A percentile compares a stretch with the other conserved stretches of the same genome.
These are phyloP conservation scores for Podarcis cretensis DNA, from an alignment of 2,113 vertebrate species.

Conservation along the genomic window DNA sequence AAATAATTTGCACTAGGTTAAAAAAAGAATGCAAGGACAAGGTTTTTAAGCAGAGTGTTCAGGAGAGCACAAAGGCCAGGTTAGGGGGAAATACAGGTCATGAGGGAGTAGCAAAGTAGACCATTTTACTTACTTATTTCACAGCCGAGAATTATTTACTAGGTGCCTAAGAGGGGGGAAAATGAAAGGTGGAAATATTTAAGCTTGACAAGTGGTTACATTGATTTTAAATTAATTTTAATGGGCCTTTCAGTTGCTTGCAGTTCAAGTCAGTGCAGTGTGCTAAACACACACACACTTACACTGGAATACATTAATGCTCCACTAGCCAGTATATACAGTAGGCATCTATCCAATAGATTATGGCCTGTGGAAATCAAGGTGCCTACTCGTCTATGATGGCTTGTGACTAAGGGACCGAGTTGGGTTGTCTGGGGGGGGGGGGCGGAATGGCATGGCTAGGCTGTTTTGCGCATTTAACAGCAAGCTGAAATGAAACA, in stretches of 20 bases:
- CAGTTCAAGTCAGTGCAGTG: constrained; percentile 13
- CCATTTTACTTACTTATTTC: constrained; percentile 46
- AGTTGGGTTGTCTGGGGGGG: not conserved
- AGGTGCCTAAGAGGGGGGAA: constrained; percentile 31
- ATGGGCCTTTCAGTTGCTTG: constrained; percentile 4
- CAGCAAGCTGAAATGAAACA: not conserved
- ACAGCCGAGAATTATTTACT: constrained; percentile 17
- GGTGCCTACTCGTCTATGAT: constrained; percentile 33
- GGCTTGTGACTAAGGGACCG: constrained; percentile 49
- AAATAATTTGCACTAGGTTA: constrained; percentile 48
- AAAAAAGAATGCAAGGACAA: constrained; percentile 36
- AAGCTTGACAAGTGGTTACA: constrained; percentile 40
- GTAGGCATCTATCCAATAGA: constrained; percentile 42
- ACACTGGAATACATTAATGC: constrained; percentile 18
- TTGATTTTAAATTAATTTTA: constrained; percentile 42
- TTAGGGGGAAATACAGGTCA: constrained; percentile 35
- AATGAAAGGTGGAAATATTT: constrained; percentile 36
- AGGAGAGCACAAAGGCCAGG: constrained; percentile 37
- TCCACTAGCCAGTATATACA: not conserved
- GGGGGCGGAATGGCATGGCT: not conserved
- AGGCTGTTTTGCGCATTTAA: not conserved
- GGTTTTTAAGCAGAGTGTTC: constrained; percentile 17
- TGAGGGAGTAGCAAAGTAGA: constrained; percentile 9
- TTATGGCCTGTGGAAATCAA: constrained; percentile 48
- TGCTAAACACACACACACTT: not conserved